Conservation (phyloP, 1,140 invertebrate genomes). For the Drosophila oshimai region DNA sequence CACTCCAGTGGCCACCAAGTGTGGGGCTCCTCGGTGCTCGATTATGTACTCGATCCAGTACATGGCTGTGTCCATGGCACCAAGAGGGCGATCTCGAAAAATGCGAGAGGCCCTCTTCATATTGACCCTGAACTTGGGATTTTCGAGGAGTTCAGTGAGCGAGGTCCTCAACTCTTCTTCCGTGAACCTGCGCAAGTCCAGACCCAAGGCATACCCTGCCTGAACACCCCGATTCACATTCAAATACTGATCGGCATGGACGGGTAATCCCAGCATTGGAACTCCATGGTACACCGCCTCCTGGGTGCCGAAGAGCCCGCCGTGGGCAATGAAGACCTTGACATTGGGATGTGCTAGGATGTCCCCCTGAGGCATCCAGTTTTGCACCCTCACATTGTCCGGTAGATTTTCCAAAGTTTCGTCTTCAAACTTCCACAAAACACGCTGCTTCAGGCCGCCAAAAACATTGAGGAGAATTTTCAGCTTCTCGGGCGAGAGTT, state of each 20-base stretch:
- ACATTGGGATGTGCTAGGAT: constrained; percentile 85
- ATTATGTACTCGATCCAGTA: constrained; percentile 87
- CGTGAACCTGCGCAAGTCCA: constrained; percentile 66
- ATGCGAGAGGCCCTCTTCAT: constrained; percentile 81
- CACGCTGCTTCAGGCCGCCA: constrained; percentile 83
- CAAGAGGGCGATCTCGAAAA: constrained; percentile 84
- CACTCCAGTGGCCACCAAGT: constrained; percentile 84
- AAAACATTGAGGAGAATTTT: constrained; percentile 84
- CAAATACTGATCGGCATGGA: constrained; percentile 84
- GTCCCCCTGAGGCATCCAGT: constrained; percentile 87
- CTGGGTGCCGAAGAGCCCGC: constrained; percentile 85
- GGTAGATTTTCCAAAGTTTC: constrained; percentile 83
- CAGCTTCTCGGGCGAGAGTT: constrained; percentile 82
- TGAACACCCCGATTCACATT: constrained; percentile 51
- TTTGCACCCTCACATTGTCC: constrained; percentile 84
- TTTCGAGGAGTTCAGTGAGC: constrained; percentile 82
- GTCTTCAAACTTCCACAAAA: constrained; percentile 87
- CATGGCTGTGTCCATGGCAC: constrained; percentile 84
- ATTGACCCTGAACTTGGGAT: constrained; percentile 82
- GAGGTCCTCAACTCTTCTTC: constrained; percentile 72
- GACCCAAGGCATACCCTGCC: constrained; percentile 44
- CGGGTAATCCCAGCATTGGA: constrained; percentile 86
- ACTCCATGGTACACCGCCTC: constrained; percentile 86
- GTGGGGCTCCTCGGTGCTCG: constrained; percentile 84
- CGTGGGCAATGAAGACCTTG: constrained; percentile 86